Percentiles rank a stretch among this genome's conserved stretches.
These are phyloP conservation scores for Platysteira castanea DNA, from an alignment of 2,113 vertebrate genomes.

Conservation along the genomic window DNA sequence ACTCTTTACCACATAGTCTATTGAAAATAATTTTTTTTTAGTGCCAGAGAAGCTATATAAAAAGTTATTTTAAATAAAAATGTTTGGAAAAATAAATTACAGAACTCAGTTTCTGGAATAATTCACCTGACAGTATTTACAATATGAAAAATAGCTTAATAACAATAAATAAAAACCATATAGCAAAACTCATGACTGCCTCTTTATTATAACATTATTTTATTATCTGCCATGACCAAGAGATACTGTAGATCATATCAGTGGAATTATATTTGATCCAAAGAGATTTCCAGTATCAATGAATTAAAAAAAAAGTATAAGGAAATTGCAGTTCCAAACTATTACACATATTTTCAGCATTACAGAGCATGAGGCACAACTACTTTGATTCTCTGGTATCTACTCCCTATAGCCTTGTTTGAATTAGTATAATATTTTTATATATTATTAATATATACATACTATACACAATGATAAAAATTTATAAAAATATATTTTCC, in stretches of 20 bases:
- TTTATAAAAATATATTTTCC: neutral
- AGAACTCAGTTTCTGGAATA: neutral
- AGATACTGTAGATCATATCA: neutral
- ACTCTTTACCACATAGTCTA: neutral
- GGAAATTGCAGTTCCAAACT: neutral
- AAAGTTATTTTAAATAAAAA: neutral
- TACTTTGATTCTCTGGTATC: neutral
- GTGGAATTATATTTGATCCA: neutral
- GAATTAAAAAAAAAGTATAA: neutral
- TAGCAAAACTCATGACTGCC: neutral
- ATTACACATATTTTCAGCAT: neutral
- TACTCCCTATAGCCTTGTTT: neutral
- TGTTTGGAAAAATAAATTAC: neutral
- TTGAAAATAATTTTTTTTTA: neutral
- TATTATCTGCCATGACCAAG: neutral
- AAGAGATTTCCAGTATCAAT: neutral
- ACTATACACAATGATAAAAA: neutral
- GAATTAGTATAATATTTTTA: neutral
- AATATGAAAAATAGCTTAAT: neutral
- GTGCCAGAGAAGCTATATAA: neutral
- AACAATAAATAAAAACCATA: neutral
- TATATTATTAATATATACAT: neutral
- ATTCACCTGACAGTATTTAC: neutral
- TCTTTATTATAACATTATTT: neutral
- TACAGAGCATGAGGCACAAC: neutral